Conservation (phyloP, 2,113 vertebrate genomes). For the Eulemur macaco region DNA sequence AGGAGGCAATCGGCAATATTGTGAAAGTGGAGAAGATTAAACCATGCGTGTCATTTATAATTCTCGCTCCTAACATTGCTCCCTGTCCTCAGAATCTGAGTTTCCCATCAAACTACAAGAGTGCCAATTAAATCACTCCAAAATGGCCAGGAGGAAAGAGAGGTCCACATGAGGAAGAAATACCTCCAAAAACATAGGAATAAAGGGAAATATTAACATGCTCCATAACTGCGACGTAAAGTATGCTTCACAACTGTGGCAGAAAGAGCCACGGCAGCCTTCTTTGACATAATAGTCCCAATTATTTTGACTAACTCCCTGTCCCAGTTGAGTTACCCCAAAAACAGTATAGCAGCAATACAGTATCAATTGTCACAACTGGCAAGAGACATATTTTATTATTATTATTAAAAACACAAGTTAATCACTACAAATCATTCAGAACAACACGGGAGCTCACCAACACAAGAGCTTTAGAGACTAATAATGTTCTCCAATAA, state of each 20-base stretch:
- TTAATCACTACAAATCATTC: slow-evolving; percentile 8
- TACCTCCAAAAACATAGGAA: slow-evolving; percentile 14
- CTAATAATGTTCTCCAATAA: slow-evolving; percentile 1
- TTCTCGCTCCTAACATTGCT: neutral
- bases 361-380: neutral
- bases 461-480: slow-evolving; percentile 28
- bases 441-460: neutral
- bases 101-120: slow-evolving; percentile 6
- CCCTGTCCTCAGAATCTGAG: neutral
- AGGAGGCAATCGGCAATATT: neutral
- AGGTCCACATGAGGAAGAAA: neutral
- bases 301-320: slow-evolving; percentile 8
- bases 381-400: neutral
- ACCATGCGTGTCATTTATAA: neutral
- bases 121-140: neutral
- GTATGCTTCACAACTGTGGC: neutral
- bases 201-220: neutral
- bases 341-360: neutral
- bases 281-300: slow-evolving; percentile 11
- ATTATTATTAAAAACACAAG: neutral
- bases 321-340: neutral
- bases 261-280: neutral
- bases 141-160: neutral
- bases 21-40: neutral
- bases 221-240: neutral